A percentile compares a stretch with the other conserved stretches of the same genome.
These are phyloP conservation scores for Tinea pellionella DNA, from an alignment of 2,888 invertebrate species.

Conservation along the genomic window DNA sequence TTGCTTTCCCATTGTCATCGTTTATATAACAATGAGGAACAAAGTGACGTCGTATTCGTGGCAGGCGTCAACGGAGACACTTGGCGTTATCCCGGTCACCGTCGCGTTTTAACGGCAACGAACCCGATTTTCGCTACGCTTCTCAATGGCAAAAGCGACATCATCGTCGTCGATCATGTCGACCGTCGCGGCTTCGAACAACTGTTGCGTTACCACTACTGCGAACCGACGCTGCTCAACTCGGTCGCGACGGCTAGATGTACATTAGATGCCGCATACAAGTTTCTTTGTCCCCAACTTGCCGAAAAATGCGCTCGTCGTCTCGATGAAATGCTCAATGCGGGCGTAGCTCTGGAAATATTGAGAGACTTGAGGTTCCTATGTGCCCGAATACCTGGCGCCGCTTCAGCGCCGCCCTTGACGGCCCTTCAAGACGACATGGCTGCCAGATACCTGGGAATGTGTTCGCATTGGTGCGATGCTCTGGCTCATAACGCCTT, in stretches of 20 bases:
- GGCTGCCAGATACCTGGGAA: constrained; percentile 48
- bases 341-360: constrained; percentile 74
- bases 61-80: constrained; percentile 74
- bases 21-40: constrained; percentile 52
- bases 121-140: constrained; percentile 75
- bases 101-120: constrained; percentile 70
- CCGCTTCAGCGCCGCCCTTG: constrained; percentile 61
- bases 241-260: constrained; percentile 75
- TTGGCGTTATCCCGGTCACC: constrained; percentile 77
- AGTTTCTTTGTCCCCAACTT: constrained; percentile 77
- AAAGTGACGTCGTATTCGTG: constrained; percentile 72
- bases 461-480: constrained; percentile 66
- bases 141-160: constrained; percentile 47
- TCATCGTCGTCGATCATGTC: constrained; percentile 68
- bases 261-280: constrained; percentile 79
- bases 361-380: constrained; percentile 67
- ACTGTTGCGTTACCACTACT: constrained; percentile 74
- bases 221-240: constrained; percentile 71
- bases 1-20: too few species aligned
- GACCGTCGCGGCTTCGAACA: constrained; percentile 77
- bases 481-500: constrained; percentile 76
- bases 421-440: constrained; percentile 48
- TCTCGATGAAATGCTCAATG: constrained; percentile 72
- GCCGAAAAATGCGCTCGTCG: constrained; percentile 76
- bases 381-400: constrained; percentile 52